Conservation (phyloP, 1,140 invertebrate genomes). For the Halesus radiatus region DNA sequence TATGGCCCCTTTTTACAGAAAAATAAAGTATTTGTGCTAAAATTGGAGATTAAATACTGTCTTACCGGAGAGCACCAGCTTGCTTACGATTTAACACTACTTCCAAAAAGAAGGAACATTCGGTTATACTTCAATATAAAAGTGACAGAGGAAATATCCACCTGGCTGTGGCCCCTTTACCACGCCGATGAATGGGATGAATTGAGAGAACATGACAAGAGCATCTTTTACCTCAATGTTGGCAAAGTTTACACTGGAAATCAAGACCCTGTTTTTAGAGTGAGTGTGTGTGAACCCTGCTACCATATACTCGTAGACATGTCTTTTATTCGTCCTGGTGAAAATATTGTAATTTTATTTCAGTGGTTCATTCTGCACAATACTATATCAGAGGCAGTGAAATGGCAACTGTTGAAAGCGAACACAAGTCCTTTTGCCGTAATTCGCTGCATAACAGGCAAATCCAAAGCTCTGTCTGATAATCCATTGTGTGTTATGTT, state of each 20-base stretch:
- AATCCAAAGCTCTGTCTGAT: constrained; percentile 63
- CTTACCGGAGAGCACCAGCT: constrained; percentile 61
- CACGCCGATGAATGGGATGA: constrained; percentile 55
- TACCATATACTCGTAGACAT: too few species aligned
- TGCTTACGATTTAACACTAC: constrained; percentile 62
- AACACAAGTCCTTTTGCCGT: constrained; percentile 55
- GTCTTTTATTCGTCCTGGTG: too few species aligned
- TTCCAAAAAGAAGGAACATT: constrained; percentile 62
- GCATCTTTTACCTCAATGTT: constrained; percentile 61
- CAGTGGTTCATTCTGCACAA: constrained; percentile 36
- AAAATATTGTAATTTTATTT: constrained; percentile 20
- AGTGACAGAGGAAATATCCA: constrained; percentile 60
- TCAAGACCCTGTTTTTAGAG: constrained; percentile 66
- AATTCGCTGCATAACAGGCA: constrained; percentile 64
- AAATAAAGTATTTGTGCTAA: background rate
- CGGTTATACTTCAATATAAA: constrained; percentile 61
- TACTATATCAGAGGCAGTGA: background rate
- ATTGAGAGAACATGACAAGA: constrained; percentile 54
- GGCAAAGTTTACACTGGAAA: constrained; percentile 67
- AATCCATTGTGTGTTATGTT: constrained; percentile 65
- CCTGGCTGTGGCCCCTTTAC: constrained; percentile 61
- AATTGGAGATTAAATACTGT: constrained; percentile 62
- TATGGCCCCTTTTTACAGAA: background rate
- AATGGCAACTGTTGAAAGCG: constrained; percentile 17
- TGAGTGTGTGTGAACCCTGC: constrained; percentile 51